phyloP scores from a whole-genome alignment of 2,113 vertebrate genomes.

The Scartelaos histophorus region DNA sequence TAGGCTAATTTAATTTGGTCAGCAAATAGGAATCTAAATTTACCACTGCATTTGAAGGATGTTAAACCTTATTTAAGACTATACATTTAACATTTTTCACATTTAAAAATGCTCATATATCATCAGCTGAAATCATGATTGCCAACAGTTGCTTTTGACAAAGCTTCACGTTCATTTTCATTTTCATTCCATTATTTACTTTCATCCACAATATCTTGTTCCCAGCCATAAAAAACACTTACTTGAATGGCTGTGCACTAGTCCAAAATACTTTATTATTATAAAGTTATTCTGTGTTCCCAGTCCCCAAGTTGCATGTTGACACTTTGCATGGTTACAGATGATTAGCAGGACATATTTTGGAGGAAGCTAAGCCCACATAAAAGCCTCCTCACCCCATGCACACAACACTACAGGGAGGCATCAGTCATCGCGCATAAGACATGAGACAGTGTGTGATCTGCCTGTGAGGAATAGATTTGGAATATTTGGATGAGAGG shows the following conservation, averaged over 20 bases:
- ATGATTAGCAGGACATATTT: conserved; percentile 56
- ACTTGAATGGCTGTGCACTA: conserved; percentile 9
- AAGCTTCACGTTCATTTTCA: no score
- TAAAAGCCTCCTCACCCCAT: conserved; percentile 45
- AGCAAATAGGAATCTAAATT: no score
- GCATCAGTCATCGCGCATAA: conserved; percentile 39
- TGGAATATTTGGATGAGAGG: conserved; percentile 60
- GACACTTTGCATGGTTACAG: conserved; percentile 42
- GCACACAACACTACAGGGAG: conserved; percentile 42
- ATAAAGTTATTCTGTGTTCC: conserved; percentile 17
- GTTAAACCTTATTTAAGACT: no score
- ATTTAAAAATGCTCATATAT: no score
- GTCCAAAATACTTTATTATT: conserved; percentile 22
- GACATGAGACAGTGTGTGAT: conserved; percentile 41
- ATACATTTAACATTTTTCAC: no score
- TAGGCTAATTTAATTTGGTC: no score
- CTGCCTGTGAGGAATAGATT: conserved; percentile 51
- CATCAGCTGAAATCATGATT: no score
- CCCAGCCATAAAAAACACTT: background rate
- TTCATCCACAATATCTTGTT: no score
- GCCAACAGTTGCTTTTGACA: no score
- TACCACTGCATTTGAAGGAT: no score
- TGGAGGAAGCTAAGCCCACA: conserved; percentile 38
- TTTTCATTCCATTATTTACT: no score
- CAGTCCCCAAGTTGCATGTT: conserved; percentile 30